Evolutionary conservation across 2,888 invertebrate species (phyloP), one percentile per base, ranked within the genome.

Genomic region (Drosophila mayaguana): DNA sequence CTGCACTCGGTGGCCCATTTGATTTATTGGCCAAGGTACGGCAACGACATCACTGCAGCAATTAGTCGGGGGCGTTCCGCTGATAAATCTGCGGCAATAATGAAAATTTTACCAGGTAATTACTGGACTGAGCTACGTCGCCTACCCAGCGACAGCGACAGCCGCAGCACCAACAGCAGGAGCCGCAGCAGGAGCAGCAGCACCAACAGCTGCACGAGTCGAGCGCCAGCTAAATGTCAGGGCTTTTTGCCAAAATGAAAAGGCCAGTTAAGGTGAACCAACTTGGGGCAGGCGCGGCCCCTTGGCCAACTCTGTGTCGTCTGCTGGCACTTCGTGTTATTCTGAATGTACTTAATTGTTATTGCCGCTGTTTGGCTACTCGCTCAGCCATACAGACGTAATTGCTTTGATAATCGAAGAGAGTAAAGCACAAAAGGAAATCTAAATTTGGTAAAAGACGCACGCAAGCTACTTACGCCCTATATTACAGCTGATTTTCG

Each of bases 21-120:
- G 82, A 76, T 76, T 78, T 67, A 83, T 78, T 57, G 71, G 34
- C 51, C 42, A 42, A 55, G 46, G 54, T 71, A 69, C 48, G 48
- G 18, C 48, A 32, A 12, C 68, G 54, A 57, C 59, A 55, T 46
- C 53, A 46, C 66, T 64, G 80, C 53, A 59, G 81, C 79, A 83
- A 78, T 83, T 84, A 83, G 81, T 67, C 65, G 61, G 56, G 63
- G 63, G 54, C 57, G 50, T 70, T 66, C 63, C 71, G 73, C 63
- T 78, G 83, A 83, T 88, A 88, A 80, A 88, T 88, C 80, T 80
- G 72, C 73, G 72, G 63, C 72, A 66, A 71, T 85, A 77, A 80
- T 81, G 70, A 73, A 80, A 81, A 72, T 80, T 84, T 88, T 82
- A 88, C 85, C 85, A 88, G 75, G 83, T 73, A 82, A 85, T 80